Evolutionary conservation across 2,113 vertebrate species (phyloP), one percentile per base, ranked within the genome.

Genomic region (Alexandromys fortis): DNA sequence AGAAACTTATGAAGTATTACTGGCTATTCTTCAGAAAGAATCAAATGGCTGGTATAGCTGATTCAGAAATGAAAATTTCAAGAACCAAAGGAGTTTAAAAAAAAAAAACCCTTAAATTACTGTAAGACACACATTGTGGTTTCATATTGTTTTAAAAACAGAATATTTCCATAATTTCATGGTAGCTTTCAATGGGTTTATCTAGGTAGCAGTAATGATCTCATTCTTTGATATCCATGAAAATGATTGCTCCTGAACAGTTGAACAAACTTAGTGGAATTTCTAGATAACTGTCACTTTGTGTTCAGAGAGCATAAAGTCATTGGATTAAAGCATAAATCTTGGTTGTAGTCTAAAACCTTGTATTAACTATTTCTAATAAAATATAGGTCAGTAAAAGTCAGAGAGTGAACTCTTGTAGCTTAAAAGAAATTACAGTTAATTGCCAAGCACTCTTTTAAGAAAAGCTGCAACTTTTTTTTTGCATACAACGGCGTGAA

Each of bases 1-100:
- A 75, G 55, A 90, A 45, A 33, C 49, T 70, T 55, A 42, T 49
- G 65, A 89, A 49, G 2, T 42, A 70, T 52, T 35, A 67, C 21
- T 70, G 4, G 7, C 10, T 61, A 58, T 38, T 16, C 24, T 95
- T 92, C 75, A 86, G 35, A 86, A 94, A 76, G 21, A 11, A 38
- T 75, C 68, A 65, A 38, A 58, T 58, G 67, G 7, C 21, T 73
- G 42, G 16, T 1, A 4, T 22, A 35, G 28, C 17, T 86, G 30
- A 49, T 86, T 93, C 65, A 91, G n/a, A 93, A n/a, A 70, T 75
- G 38, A 91, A 52, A 75, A 72, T 61, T 12, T 47, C 11, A 95
- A 86, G 58, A 87, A 26, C 30, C 14, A 93, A 73, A 52, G 22
- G 30, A 12, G 5, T 24, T 38, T 70, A 67, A 81, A 81, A 42